Conservation (phyloP, 2,888 invertebrate genomes). For the Phania funesta region DNA sequence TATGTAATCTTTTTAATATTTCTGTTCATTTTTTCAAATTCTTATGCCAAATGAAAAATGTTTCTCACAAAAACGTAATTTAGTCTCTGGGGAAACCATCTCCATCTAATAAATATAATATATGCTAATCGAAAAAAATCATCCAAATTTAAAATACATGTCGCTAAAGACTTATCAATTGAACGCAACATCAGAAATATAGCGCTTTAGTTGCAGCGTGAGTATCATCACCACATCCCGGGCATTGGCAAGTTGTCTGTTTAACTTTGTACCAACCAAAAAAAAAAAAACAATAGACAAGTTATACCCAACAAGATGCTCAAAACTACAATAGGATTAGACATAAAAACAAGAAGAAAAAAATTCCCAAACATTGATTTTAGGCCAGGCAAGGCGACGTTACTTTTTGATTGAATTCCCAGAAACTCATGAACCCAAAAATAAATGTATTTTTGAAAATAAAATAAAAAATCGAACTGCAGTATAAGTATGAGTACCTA, state of each 20-base stretch:
- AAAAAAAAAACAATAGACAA: slow-evolving; percentile 44
- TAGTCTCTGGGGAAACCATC: slow-evolving; percentile 50
- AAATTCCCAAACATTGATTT: slow-evolving; percentile 66
- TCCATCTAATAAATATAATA: slow-evolving; percentile 28
- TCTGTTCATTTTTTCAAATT: background rate
- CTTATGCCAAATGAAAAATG: background rate
- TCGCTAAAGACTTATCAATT: slow-evolving; percentile 66
- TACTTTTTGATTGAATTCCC: slow-evolving; percentile 62
- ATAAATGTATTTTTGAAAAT: slow-evolving; percentile 30
- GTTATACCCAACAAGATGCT: slow-evolving; percentile 58
- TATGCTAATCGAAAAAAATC: slow-evolving; percentile 57
- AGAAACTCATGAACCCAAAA: slow-evolving; percentile 45
- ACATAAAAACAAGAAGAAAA: slow-evolving; percentile 6
- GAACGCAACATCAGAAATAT: slow-evolving; percentile 41
- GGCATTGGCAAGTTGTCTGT: slow-evolving; percentile 47
- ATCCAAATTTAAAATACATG: slow-evolving; percentile 63
- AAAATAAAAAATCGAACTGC: slow-evolving; percentile 43
- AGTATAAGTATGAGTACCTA: slow-evolving; percentile 41
- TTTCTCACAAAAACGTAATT: slow-evolving; percentile 13
- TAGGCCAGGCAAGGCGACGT: slow-evolving; percentile 62
- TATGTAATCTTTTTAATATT: background rate
- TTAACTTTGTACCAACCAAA: slow-evolving; percentile 21
- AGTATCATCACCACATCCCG: slow-evolving; percentile 26
- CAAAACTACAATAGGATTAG: slow-evolving; percentile 43
- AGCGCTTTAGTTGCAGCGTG: too few species aligned